phyloP scores from a whole-genome alignment of 2,113 vertebrate species.

The Trematomus loennbergii region DNA sequence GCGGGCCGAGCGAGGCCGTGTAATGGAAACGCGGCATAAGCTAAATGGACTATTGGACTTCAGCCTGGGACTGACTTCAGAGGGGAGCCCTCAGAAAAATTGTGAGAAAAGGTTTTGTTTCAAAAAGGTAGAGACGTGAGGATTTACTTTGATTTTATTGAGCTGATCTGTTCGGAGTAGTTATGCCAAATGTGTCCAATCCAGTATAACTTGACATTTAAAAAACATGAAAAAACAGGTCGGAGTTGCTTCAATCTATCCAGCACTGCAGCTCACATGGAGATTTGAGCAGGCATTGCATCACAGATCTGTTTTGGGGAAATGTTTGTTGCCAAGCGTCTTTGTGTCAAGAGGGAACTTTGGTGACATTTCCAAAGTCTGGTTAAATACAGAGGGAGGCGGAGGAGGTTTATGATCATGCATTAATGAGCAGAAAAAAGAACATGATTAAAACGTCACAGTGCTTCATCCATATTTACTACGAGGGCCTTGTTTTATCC shows the following conservation, averaged over 20 bases:
- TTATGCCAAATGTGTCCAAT: background rate
- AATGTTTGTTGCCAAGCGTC: conserved; percentile 1
- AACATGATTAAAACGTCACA: background rate
- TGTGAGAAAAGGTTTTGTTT: no score
- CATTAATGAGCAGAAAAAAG: background rate
- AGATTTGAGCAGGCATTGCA: background rate
- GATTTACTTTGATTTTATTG: conserved; percentile 11
- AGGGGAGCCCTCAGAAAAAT: background rate
- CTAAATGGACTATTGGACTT: no score
- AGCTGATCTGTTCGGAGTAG: conserved; percentile 9
- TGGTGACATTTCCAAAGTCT: conserved; percentile 34
- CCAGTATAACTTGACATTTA: background rate
- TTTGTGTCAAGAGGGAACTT: conserved; percentile 21
- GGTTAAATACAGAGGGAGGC: background rate
- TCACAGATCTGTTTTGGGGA: conserved; percentile 25
- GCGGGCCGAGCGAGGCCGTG: no score
- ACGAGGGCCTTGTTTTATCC: conserved; percentile 7
- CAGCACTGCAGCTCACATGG: conserved; percentile 2
- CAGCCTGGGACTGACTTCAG: conserved; percentile 29
- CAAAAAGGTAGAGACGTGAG: conserved; percentile 2
- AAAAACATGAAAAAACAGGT: background rate
- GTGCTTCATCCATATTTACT: background rate
- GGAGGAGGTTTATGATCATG: background rate
- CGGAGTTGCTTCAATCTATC: conserved; percentile 7
- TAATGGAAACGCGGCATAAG: no score